phyloP scores from a whole-genome alignment of 2,888 invertebrate genomes.

The Rutpela maculata region DNA sequence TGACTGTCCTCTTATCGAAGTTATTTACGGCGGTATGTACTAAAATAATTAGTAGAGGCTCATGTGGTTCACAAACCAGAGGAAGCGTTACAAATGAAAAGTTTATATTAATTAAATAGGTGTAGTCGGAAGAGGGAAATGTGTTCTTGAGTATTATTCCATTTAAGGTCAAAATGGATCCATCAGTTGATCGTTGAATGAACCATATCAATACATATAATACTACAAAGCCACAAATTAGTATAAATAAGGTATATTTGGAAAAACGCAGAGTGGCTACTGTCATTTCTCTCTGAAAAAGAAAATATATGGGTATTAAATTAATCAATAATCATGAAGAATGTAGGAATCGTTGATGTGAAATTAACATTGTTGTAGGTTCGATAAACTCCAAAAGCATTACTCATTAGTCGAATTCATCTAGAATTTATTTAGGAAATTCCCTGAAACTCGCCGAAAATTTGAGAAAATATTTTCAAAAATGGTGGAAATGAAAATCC shows the following conservation, averaged over 20 bases:
- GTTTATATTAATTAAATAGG: conserved; percentile 32
- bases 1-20: conserved; percentile 79
- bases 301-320: background rate
- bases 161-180: background rate
- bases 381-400: too few species aligned
- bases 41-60: conserved; percentile 78
- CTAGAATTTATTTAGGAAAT: too few species aligned
- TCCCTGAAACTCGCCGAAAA: too few species aligned
- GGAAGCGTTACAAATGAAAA: conserved; percentile 34
- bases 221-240: conserved; percentile 2
- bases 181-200: background rate
- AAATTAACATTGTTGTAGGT: too few species aligned
- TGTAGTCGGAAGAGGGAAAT: conserved; percentile 5
- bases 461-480: too few species aligned
- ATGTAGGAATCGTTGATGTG: too few species aligned
- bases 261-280: background rate
- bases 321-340: background rate
- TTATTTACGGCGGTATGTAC: conserved; percentile 84
- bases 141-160: background rate
- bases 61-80: background rate
- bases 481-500: too few species aligned
- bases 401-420: too few species aligned
- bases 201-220: background rate
- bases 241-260: background rate
- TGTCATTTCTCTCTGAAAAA: conserved; percentile 13